Percentiles rank a stretch among this genome's conserved stretches.
phyloP scores from a whole-genome alignment of 2,797 vertebrate species.

The Podarcis lilfordi region DNA sequence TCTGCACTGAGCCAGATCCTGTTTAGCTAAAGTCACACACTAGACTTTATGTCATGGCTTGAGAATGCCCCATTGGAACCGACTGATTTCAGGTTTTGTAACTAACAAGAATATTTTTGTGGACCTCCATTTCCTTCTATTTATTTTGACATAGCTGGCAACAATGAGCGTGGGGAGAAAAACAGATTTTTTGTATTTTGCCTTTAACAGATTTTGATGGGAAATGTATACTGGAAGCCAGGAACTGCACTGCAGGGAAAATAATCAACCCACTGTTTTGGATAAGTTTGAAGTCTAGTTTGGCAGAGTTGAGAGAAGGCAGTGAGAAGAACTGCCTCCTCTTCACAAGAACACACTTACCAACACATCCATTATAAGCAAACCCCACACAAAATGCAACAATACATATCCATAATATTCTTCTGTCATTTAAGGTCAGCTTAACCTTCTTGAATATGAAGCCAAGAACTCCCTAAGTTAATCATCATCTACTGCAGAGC shows the following conservation, averaged over 20 bases:
- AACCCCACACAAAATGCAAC: conserved; percentile 61
- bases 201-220: conserved; percentile 49
- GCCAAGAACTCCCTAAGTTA: conserved; percentile 82
- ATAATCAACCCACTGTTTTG: conserved; percentile 52
- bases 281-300: conserved; percentile 51
- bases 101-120: background rate
- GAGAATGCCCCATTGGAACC: background rate
- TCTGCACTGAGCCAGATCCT: background rate
- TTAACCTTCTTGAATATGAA: conserved; percentile 79
- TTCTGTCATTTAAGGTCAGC: conserved; percentile 77
- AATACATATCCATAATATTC: conserved; percentile 70
- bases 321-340: conserved; percentile 31
- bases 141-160: conserved; percentile 9
- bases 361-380: conserved; percentile 57
- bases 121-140: background rate
- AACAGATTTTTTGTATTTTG: conserved; percentile 10
- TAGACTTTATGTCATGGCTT: background rate
- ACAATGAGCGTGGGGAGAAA: conserved; percentile 10
- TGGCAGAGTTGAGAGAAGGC: conserved; percentile 52
- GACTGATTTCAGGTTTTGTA: background rate
- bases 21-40: background rate
- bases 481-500: conserved; percentile 77
- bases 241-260: conserved; percentile 50
- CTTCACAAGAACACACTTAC: conserved; percentile 56
- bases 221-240: conserved; percentile 46